Evolutionary conservation across 2,888 invertebrate species (phyloP), one percentile per base, ranked within the genome.

Genomic region (Pollenia angustigena): DNA sequence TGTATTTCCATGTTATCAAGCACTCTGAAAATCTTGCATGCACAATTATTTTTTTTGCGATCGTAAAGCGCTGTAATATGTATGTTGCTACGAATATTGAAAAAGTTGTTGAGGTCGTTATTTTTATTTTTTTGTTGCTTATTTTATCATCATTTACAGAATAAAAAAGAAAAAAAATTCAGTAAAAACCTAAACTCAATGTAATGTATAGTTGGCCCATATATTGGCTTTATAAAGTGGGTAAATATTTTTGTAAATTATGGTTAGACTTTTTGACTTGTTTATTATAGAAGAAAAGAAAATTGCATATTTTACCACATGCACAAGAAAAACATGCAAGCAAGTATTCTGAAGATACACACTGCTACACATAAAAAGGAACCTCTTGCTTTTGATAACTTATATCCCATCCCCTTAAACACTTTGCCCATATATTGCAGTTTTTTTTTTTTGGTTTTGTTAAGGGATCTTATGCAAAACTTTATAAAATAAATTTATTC

Each of bases 221-320:
- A 69, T 78, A 84, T 84, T 87, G 87, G 87, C 84, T 84, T 87
- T 78, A 79, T 84, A 64, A 40, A 71, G 87, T 87, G 87, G 76
- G 88, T 85, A 88, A 87, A 88, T 91, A 89, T 90, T 89, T 89
- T 89, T 90, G 89, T 58, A 90, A 92, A 91, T 92, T 91, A 92
- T 92, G 90, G 91, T 91, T 91, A 91, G 92, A 91, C 91, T 91
- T 91, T 88, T 90, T 91, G 91, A 92, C 92, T 92, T 91, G 91
- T 91, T 91, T 92, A 92, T 91, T 90, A 88, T 89, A 85, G 58
- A 58, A 72, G 60, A 85, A 12, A 56, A 52, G 54, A 60, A 81
- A 64, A 75, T 12, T 84, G 69, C 69, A 86, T 42, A 85, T 74
- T 58, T 76, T 40, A 60, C 44, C 52, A 69, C 62, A 68, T 56